A percentile compares a stretch with the other conserved stretches of the same genome.
phyloP scores from a whole-genome alignment of 2,113 vertebrate species.

The Leptocoma aspasia region DNA sequence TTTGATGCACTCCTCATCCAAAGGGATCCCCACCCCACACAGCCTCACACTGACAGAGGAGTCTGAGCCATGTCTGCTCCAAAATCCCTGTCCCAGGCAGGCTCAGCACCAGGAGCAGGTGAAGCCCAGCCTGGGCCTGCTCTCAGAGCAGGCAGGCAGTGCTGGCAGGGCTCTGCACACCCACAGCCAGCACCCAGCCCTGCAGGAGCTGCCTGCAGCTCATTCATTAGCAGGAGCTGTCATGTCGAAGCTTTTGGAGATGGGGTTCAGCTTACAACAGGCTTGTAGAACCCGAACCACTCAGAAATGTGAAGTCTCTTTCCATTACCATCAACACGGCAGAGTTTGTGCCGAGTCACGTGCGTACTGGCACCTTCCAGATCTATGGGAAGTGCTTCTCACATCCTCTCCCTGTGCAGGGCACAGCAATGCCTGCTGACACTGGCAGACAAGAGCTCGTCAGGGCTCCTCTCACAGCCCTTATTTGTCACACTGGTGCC shows the following conservation, averaged over 20 bases:
- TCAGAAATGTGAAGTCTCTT: slow-evolving; percentile 58
- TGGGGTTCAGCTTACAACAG: neutral
- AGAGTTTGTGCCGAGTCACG: neutral
- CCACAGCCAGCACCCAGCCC: neutral
- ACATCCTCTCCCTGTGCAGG: neutral
- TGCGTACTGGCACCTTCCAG: neutral
- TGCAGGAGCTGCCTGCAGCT: slow-evolving; percentile 24
- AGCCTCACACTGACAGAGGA: accelerated
- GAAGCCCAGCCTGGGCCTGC: neutral
- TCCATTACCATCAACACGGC: slow-evolving; percentile 31
- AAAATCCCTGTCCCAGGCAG: neutral
- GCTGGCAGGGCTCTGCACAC: neutral
- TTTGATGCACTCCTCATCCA: neutral
- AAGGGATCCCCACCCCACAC: neutral
- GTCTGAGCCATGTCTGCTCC: neutral
- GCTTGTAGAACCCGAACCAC: neutral
- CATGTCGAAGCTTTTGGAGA: neutral
- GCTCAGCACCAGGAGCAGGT: neutral
- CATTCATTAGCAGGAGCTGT: slow-evolving; percentile 56
- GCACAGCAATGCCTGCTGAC: neutral
- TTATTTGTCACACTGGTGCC: neutral
- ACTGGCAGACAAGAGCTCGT: neutral
- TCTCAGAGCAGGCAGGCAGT: neutral
- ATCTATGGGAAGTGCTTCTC: neutral
- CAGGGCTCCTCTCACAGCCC: neutral